Conservation (phyloP, 1,140 invertebrate species). For the Phocides pigmalion region DNA sequence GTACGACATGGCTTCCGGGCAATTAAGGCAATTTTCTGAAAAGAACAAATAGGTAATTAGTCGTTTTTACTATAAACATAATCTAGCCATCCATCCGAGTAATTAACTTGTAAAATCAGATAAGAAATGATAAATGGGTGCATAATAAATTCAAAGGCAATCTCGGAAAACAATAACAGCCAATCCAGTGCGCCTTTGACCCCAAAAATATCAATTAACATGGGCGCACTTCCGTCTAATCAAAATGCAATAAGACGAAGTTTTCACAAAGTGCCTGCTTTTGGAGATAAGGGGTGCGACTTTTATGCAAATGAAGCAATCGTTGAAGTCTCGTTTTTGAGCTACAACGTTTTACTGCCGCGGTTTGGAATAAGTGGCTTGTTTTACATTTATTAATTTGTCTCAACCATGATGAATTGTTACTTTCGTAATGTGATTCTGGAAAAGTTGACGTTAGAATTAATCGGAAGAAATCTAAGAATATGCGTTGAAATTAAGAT, state of each 20-base stretch:
- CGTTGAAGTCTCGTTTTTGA: slow-evolving; percentile 33
- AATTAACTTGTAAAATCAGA: slow-evolving; percentile 21
- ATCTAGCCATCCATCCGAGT: not conserved
- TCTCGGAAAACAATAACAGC: slow-evolving; percentile 29
- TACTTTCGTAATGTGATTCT: not conserved
- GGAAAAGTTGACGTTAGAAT: not conserved
- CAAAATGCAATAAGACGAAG: slow-evolving; percentile 73
- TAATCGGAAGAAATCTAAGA: not conserved
- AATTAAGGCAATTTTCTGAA: not conserved
- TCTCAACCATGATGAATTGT: not conserved
- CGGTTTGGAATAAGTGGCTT: slow-evolving; percentile 1
- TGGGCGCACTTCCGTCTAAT: slow-evolving; percentile 50
- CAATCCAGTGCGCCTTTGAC: slow-evolving; percentile 46
- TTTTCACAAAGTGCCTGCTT: slow-evolving; percentile 75
- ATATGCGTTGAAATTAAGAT: not conserved
- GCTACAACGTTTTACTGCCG: slow-evolving; percentile 19
- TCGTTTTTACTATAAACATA: not conserved
- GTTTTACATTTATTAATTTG: slow-evolving; percentile 10
- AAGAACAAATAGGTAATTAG: not conserved
- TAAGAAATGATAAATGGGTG: slow-evolving; percentile 19
- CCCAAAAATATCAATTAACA: slow-evolving; percentile 64
- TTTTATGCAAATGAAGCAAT: slow-evolving; percentile 74
- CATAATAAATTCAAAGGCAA: slow-evolving; percentile 24
- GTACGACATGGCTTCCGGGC: too few relatives aligned
- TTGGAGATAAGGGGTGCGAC: slow-evolving; percentile 66